Evolutionary conservation across 2,797 vertebrate species (phyloP).

Genomic region (Bradypus variegatus): DNA sequence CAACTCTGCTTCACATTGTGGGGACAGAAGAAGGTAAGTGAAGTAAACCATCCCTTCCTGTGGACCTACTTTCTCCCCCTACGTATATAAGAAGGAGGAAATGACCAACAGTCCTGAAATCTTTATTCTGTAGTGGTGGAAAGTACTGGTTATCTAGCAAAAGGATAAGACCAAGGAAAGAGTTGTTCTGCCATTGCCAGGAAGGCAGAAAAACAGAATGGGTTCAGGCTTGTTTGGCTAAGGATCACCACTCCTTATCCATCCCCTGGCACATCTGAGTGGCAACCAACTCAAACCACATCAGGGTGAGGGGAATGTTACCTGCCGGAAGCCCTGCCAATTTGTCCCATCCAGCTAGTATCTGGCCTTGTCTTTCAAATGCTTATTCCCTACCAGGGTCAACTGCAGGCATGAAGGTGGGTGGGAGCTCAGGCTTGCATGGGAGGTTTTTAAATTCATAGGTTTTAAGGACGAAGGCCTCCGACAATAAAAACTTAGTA

Average conservation of each 20-base stretch:
- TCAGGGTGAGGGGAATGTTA: neutral
- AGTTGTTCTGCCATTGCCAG: neutral
- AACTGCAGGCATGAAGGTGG: neutral
- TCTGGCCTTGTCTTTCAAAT: neutral
- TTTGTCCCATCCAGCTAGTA: neutral
- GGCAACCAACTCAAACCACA: neutral
- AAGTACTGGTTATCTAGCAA: neutral
- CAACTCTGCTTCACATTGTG: neutral
- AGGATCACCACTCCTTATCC: neutral
- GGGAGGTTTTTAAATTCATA: neutral
- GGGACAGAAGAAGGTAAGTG: neutral
- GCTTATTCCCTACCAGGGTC: neutral
- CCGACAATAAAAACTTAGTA: neutral
- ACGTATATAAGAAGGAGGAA: neutral
- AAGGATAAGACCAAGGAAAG: neutral
- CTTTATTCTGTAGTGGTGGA: neutral
- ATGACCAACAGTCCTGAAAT: neutral
- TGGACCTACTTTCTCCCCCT: conserved; percentile 22
- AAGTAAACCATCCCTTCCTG: neutral
- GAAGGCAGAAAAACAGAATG: neutral
- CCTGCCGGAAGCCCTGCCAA: neutral
- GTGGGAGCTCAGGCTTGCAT: neutral
- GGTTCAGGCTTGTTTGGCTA: neutral
- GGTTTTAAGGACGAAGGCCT: conserved; percentile 6
- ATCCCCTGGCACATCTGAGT: neutral